Evolutionary conservation across 2,888 invertebrate species (phyloP).

Genomic region (Tipula confusa): DNA sequence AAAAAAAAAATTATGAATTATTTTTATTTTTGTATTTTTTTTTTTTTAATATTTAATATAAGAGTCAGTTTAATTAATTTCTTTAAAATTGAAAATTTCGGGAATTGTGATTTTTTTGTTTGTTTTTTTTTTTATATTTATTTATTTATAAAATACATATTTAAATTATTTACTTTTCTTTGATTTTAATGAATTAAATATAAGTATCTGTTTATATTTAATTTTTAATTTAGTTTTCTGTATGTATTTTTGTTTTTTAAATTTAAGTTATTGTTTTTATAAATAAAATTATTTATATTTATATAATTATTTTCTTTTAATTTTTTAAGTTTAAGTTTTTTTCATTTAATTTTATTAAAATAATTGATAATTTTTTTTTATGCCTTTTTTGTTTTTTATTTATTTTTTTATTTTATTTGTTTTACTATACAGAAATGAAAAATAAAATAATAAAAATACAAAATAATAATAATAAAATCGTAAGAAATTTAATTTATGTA

Average conservation of each 20-base stretch:
- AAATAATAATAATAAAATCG: too few relatives aligned
- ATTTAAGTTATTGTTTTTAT: constrained; percentile 25
- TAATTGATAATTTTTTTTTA: background rate
- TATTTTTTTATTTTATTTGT: background rate
- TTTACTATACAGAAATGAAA: constrained; percentile 12
- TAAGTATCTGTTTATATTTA: background rate
- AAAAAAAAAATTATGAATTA: background rate
- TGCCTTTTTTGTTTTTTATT: background rate
- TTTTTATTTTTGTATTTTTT: background rate
- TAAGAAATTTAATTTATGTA: background rate
- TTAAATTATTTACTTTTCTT: constrained; percentile 12
- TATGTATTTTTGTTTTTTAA: background rate
- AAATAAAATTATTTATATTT: background rate
- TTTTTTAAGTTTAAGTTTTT: constrained; percentile 4
- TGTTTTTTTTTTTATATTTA: too few relatives aligned
- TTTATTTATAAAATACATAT: constrained; percentile 1
- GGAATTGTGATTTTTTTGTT: constrained; percentile 9
- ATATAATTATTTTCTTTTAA: background rate
- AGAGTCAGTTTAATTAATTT: background rate
- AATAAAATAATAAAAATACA: too few relatives aligned
- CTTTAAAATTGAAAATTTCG: background rate
- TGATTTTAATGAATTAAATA: background rate
- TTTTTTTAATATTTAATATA: background rate
- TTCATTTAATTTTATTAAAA: constrained; percentile 4
- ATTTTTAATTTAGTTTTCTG: background rate